Percentiles rank a stretch among this genome's conserved stretches.
Conservation (phyloP, 2,888 invertebrate species). For the Megaustenia siamemsis region DNA sequence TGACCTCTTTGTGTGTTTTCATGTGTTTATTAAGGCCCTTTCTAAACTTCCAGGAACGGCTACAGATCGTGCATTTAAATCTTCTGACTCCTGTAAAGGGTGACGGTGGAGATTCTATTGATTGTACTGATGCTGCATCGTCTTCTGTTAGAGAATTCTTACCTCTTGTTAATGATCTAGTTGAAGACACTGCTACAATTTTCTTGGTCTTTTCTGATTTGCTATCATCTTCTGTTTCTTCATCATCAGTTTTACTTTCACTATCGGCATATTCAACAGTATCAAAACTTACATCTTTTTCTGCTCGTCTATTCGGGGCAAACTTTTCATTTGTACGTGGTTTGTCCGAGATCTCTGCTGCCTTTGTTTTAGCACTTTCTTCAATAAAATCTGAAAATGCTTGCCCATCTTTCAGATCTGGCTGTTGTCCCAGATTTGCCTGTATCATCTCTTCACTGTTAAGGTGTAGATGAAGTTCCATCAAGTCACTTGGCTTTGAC, state of each 20-base stretch:
- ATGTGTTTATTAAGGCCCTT: conserved; percentile 32
- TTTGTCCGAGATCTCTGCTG: neutral
- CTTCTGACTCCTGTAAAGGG: neutral
- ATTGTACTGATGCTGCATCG: conserved; percentile 2
- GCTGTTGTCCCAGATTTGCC: neutral
- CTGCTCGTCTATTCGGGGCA: neutral
- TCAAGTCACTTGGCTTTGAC: neutral
- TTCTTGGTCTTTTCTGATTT: neutral
- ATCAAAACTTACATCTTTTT: neutral
- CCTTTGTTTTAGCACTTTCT: neutral
- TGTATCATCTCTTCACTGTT: neutral
- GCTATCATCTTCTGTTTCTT: neutral
- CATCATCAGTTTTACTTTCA: neutral
- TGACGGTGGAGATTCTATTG: conserved; percentile 11
- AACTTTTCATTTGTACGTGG: neutral
- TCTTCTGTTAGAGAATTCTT: neutral
- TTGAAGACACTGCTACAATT: neutral
- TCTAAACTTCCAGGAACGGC: conserved; percentile 3
- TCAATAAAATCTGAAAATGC: neutral
- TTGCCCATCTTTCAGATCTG: neutral
- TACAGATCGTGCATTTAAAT: conserved; percentile 37
- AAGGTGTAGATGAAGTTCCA: neutral
- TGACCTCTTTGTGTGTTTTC: conserved; percentile 22
- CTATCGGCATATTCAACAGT: neutral
- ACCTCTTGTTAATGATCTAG: neutral